Conservation (phyloP, 1,140 invertebrate species). For the Chlorops oryzae region DNA sequence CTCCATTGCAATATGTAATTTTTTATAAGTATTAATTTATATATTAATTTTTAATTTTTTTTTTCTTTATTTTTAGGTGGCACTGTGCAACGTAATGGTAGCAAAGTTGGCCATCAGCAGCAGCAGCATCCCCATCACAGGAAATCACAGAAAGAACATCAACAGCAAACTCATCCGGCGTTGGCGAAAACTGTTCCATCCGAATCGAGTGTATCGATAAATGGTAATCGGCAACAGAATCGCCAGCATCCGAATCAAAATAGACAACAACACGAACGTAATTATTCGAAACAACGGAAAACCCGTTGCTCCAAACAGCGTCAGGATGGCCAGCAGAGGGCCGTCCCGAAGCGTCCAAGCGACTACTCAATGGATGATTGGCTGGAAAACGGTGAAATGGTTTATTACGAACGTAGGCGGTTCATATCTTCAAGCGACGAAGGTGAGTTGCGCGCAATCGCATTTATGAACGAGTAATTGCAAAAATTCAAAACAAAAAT, state of each 20-base stretch:
- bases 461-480: too few relatives aligned
- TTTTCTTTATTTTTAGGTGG: too few relatives aligned
- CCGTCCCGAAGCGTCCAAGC: background rate
- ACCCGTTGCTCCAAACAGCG: background rate
- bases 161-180: background rate
- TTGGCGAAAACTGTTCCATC: conserved; percentile 6
- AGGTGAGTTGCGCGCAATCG: too few relatives aligned
- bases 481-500: too few relatives aligned
- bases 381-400: conserved; percentile 12
- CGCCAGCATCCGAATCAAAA: background rate
- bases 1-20: too few relatives aligned
- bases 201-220: conserved; percentile 9
- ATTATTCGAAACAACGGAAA: too few relatives aligned
- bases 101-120: conserved; percentile 9
- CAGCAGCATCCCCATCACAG: conserved; percentile 6
- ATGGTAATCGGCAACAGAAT: conserved; percentile 6
- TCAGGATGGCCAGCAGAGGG: background rate
- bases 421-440: conserved; percentile 14
- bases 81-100: conserved; percentile 18
- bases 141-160: background rate
- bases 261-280: too few relatives aligned
- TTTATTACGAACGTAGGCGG: conserved; percentile 5
- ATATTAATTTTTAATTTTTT: too few relatives aligned
- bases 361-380: conserved; percentile 11
- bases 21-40: too few relatives aligned